Evolutionary conservation across 2,797 vertebrate species (phyloP), one percentile per base, ranked within the genome.

Genomic region (Sebastes matsubarae): DNA sequence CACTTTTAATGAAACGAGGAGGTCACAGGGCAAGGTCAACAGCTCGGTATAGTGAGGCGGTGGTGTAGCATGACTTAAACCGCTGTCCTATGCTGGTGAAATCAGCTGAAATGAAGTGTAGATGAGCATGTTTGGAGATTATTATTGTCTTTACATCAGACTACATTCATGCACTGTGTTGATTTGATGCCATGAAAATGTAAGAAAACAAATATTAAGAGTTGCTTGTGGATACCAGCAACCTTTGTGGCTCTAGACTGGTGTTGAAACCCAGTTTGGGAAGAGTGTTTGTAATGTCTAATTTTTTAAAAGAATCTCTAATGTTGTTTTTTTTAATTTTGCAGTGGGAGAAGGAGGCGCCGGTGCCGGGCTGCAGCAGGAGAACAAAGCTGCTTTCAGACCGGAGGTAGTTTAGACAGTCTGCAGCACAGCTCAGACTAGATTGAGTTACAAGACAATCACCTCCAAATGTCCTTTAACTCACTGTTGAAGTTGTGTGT

Each of bases 311-410:
- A 13, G 20, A n/a, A 13, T 27, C 22, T 59, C 1, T 4, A 20
- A 34, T 52, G 10, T 32, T 68, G 5, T 50, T 36, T 36, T 46
- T 18, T 46, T 46, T 46, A 36, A 36, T 25, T 57, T 54, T 38
- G 24, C 30, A 24, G 42, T n/a, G 7, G 9, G 52, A 71, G 63
- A 2, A 18, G 32, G 25, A 58, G 27, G 66, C 9, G 65, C 29
- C 1, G 29, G 25, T 52, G 71, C 18, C 16, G 1, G 25, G 58
- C 60, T 72, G 74, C 58, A 58, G 80, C 32, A 50, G 79, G 77
- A 85, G 87, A 93, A 94, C 94, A 93, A 94, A 89, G 92, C 88
- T 70, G 89, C 92, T 89, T 89, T 94, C 83, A 93, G 88, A 78
- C 29, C 6, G 0, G 59, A 67, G 65, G 54, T 36, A 10, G 42